A percentile compares a stretch with the other conserved stretches of the same genome.
phyloP scores from a whole-genome alignment of 2,797 vertebrate species.

The Chromis chromis region DNA sequence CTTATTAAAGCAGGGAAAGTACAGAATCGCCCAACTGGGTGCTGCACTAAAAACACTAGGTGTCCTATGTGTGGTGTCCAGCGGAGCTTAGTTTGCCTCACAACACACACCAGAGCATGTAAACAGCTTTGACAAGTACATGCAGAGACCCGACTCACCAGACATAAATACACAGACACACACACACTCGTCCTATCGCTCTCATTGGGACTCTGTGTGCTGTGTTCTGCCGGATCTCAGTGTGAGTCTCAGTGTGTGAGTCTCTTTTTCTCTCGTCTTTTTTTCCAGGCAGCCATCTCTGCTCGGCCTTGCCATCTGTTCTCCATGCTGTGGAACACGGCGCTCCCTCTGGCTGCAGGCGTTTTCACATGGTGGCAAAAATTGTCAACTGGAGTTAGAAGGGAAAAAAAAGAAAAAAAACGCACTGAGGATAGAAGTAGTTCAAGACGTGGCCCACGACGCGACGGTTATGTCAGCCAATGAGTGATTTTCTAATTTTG shows the following conservation, averaged over 20 bases:
- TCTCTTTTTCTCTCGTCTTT: slow-evolving; percentile 38
- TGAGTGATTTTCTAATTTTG: slow-evolving; percentile 4
- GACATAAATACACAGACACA: slow-evolving; percentile 46
- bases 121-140: slow-evolving; percentile 70
- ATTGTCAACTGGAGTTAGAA: slow-evolving; percentile 61
- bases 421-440: slow-evolving; percentile 21
- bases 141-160: slow-evolving; percentile 49
- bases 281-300: slow-evolving; percentile 60
- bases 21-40: slow-evolving; percentile 12
- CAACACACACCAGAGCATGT: slow-evolving; percentile 60
- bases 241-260: slow-evolving; percentile 68
- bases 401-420: background rate
- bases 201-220: slow-evolving; percentile 69
- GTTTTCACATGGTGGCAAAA: slow-evolving; percentile 64
- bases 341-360: slow-evolving; percentile 75
- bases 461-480: background rate
- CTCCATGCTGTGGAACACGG: slow-evolving; percentile 75
- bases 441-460: background rate
- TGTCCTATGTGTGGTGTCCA: slow-evolving; percentile 45
- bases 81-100: slow-evolving; percentile 57
- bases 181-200: slow-evolving; percentile 42
- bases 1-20: slow-evolving; percentile 56
- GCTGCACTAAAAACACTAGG: slow-evolving; percentile 9
- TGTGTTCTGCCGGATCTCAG: slow-evolving; percentile 72
- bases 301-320: slow-evolving; percentile 83